A percentile compares a stretch with the other conserved stretches of the same genome.
These are phyloP conservation scores for Etia nguti DNA, from an alignment of 2,113 vertebrate species.

Conservation along the genomic window DNA sequence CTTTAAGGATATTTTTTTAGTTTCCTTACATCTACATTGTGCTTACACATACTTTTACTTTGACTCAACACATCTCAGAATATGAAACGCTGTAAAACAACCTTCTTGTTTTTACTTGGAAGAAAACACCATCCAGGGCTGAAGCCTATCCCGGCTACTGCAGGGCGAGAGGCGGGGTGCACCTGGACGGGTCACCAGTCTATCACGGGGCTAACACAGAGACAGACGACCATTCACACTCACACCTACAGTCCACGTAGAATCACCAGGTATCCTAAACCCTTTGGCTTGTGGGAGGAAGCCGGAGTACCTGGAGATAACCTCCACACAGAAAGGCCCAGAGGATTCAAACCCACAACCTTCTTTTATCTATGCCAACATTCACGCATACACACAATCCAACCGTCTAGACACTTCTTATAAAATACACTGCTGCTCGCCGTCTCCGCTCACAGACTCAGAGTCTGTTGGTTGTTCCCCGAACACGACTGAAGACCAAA, in stretches of 20 bases:
- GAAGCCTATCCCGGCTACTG: not conserved
- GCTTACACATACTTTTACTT: not conserved
- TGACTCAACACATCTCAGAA: not conserved
- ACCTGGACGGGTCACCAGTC: not conserved
- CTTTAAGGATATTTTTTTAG: not conserved
- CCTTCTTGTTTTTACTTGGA: not conserved
- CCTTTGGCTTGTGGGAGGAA: not conserved
- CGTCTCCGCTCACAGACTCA: no score
- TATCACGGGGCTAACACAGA: not conserved
- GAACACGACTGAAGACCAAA: no score
- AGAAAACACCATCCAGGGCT: not conserved
- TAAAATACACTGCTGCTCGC: no score
- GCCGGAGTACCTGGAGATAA: not conserved
- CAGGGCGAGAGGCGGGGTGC: not conserved
- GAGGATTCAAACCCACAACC: not conserved
- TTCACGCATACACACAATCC: no score
- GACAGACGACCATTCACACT: not conserved
- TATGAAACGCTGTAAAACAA: not conserved
- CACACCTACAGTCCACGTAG: not conserved
- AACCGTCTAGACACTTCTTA: no score
- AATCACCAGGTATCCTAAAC: not conserved
- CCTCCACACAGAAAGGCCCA: rapidly evolving
- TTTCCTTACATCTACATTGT: not conserved
- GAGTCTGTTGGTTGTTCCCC: no score
- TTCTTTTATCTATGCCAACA: no score